Conservation (phyloP, 2,113 vertebrate genomes). For the Brachirus orientalis region DNA sequence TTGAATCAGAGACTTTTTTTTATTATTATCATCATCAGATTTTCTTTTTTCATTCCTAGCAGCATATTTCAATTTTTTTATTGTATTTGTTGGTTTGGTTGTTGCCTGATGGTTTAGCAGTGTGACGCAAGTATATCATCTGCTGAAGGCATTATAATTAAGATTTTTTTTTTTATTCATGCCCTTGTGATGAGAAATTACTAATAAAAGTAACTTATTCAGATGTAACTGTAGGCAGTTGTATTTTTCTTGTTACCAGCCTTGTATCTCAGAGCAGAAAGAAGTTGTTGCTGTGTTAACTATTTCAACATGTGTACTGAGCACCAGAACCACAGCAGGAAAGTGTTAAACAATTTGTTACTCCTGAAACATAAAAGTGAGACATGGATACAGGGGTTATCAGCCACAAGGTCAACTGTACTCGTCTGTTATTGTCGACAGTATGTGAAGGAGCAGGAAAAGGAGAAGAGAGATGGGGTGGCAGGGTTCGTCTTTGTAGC, state of each 20-base stretch:
- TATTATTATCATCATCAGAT: too few species aligned
- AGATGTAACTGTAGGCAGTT: not conserved
- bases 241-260: not conserved
- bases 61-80: not conserved
- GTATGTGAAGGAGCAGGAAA: conserved; percentile 39
- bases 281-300: conserved; percentile 12
- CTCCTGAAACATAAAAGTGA: conserved; percentile 26
- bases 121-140: not conserved
- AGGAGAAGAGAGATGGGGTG: conserved; percentile 37
- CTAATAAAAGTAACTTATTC: too few species aligned
- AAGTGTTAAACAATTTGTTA: conserved; percentile 20
- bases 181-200: too few species aligned
- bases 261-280: conserved; percentile 1
- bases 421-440: conserved; percentile 26
- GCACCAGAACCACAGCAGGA: conserved; percentile 1
- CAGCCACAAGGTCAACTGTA: conserved; percentile 24
- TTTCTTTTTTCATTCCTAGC: too few species aligned
- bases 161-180: too few species aligned
- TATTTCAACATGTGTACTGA: conserved; percentile 1
- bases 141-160: conserved; percentile 7
- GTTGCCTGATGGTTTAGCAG: too few species aligned
- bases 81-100: not conserved
- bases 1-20: too few species aligned
- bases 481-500: conserved; percentile 52
- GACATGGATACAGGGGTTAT: conserved; percentile 29